Conservation (phyloP, 2,113 vertebrate genomes). For the Heteronetta atricapilla region DNA sequence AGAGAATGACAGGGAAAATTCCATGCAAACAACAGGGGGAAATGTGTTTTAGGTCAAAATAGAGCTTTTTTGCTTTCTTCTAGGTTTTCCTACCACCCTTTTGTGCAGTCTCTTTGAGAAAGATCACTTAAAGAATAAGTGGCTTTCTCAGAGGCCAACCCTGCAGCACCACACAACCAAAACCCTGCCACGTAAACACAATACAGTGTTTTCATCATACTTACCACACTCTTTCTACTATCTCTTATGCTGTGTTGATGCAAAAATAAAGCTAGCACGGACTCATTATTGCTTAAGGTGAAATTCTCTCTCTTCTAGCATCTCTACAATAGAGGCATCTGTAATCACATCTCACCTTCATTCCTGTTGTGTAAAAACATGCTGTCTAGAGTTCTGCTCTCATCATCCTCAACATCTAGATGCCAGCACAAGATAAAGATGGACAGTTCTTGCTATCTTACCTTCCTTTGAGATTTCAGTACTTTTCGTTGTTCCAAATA, state of each 20-base stretch:
- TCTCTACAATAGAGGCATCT: neutral
- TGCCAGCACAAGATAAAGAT: neutral
- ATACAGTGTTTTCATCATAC: neutral
- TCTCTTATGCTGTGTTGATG: neutral
- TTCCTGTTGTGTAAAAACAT: neutral
- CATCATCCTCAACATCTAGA: neutral
- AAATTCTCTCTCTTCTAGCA: neutral
- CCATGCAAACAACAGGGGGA: neutral
- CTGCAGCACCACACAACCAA: too few species aligned
- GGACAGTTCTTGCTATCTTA: neutral
- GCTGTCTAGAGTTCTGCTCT: neutral
- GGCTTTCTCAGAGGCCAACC: too few species aligned
- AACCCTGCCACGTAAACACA: too few species aligned
- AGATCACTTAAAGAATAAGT: accelerated
- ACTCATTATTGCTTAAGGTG: neutral
- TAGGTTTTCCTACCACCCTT: neutral
- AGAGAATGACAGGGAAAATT: neutral
- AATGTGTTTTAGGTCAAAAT: neutral
- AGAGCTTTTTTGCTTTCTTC: neutral
- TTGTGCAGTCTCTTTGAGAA: neutral
- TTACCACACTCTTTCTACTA: neutral
- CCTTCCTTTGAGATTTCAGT: neutral
- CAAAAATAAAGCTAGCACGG: neutral
- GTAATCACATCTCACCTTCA: neutral
- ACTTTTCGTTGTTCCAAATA: neutral